Conservation (phyloP, 2,797 vertebrate genomes). For the Neosilurus hyrtlii region DNA sequence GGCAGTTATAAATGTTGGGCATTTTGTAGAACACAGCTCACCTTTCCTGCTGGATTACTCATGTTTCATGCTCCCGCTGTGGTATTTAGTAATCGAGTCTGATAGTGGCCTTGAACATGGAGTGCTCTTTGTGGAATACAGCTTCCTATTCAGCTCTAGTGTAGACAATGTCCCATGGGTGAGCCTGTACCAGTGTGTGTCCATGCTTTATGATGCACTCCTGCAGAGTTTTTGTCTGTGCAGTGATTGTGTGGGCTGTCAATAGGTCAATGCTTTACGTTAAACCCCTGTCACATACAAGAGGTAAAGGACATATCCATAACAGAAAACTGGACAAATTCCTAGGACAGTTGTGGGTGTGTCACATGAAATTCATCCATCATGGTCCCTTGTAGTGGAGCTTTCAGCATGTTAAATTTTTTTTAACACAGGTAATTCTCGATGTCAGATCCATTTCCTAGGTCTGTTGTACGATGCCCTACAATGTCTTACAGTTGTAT, state of each 20-base stretch:
- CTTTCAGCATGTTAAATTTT: too few species aligned
- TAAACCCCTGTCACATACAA: not conserved
- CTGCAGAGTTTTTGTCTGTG: constrained; percentile 21
- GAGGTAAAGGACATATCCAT: too few species aligned
- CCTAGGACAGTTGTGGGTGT: too few species aligned
- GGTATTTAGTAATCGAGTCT: constrained; percentile 65
- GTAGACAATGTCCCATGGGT: constrained; percentile 37
- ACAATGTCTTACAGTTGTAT: too few species aligned
- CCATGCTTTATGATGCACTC: constrained; percentile 43
- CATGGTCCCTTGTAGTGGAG: too few species aligned
- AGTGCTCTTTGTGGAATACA: constrained; percentile 37
- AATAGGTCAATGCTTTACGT: constrained; percentile 24
- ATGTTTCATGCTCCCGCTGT: constrained; percentile 71
- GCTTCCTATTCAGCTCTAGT: constrained; percentile 37
- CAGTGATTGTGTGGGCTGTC: constrained; percentile 21
- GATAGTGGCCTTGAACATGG: constrained; percentile 66
- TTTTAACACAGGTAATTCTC: too few species aligned
- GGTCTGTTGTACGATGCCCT: too few species aligned
- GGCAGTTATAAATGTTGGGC: constrained; percentile 57
- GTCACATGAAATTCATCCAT: too few species aligned
- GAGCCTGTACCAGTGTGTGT: constrained; percentile 36
- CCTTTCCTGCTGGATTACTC: constrained; percentile 58
- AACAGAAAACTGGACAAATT: too few species aligned
- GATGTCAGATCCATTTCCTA: too few species aligned
- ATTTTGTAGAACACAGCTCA: constrained; percentile 52